phyloP scores from a whole-genome alignment of 2,113 vertebrate species.

The Xenus cinereus region DNA sequence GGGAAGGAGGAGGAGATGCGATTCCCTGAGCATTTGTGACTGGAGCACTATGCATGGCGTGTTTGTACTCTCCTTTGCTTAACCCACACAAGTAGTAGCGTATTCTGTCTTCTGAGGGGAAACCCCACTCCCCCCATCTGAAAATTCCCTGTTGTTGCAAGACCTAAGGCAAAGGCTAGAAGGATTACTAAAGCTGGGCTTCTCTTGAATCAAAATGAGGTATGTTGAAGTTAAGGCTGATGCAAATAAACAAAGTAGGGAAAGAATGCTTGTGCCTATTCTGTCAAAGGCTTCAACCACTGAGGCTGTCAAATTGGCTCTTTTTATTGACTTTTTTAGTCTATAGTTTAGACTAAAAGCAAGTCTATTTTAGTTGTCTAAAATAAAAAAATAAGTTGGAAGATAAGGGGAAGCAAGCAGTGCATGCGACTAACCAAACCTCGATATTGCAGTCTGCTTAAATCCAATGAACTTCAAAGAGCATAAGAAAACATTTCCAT shows the following conservation, averaged over 20 bases:
- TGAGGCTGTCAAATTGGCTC: not conserved
- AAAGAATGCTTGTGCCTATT: constrained; percentile 17
- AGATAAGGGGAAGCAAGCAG: not conserved
- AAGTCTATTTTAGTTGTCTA: constrained; percentile 2
- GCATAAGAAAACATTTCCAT: not conserved
- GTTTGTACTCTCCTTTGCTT: not conserved
- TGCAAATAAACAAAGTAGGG: not conserved
- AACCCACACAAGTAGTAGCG: fast-evolving
- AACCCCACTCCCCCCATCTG: not conserved
- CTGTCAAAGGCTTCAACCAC: constrained; percentile 16
- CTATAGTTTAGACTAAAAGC: not conserved
- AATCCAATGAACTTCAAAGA: constrained; percentile 26
- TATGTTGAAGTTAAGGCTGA: not conserved
- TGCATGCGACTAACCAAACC: not conserved
- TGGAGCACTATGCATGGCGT: fast-evolving
- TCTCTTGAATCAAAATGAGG: not conserved
- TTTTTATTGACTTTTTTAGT: not conserved
- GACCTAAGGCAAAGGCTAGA: not conserved
- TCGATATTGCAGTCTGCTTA: not conserved
- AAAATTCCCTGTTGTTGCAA: not conserved
- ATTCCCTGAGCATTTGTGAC: not conserved
- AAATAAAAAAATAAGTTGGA: constrained; percentile 11
- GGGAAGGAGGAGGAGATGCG: not conserved
- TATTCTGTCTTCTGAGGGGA: not conserved
- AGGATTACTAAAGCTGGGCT: not conserved